phyloP scores from a whole-genome alignment of 2,113 vertebrate species.

The Petaurus breviceps region DNA sequence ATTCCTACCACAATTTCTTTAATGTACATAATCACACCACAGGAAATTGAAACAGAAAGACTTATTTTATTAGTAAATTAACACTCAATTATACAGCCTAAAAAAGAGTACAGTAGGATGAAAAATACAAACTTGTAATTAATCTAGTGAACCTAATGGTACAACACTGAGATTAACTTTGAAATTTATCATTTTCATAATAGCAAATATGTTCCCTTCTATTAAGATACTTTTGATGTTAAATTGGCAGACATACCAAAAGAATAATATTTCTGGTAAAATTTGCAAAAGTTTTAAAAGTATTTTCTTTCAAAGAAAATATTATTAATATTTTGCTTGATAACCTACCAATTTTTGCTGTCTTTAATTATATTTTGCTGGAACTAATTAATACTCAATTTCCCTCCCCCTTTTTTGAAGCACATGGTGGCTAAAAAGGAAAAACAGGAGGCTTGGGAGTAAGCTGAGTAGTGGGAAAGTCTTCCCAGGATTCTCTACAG shows the following conservation, averaged over 20 bases:
- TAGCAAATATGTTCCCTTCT: not conserved
- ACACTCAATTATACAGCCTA: not conserved
- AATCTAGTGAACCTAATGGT: not conserved
- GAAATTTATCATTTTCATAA: not conserved
- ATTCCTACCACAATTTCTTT: not conserved
- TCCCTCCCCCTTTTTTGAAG: not conserved
- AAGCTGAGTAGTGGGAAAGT: not conserved
- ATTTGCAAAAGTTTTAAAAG: not conserved
- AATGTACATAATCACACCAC: not conserved
- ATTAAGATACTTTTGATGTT: not conserved
- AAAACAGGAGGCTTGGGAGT: slow-evolving; percentile 21
- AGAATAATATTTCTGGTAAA: not conserved
- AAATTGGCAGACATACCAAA: not conserved
- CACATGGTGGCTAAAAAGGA: slow-evolving; percentile 16
- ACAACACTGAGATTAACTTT: not conserved
- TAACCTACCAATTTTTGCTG: slow-evolving; percentile 2
- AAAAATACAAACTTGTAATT: not conserved
- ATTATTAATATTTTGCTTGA: not conserved
- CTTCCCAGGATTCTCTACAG: not conserved
- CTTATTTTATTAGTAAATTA: not conserved
- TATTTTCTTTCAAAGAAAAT: not conserved
- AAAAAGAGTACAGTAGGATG: not conserved
- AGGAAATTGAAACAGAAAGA: not conserved
- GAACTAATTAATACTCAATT: slow-evolving; percentile 29
- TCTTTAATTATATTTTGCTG: slow-evolving; percentile 40